Percentiles rank a stretch among this genome's conserved stretches.
These are phyloP conservation scores for Trigoniulus corallinus DNA, from an alignment of 1,140 invertebrate genomes.

Conservation along the genomic window DNA sequence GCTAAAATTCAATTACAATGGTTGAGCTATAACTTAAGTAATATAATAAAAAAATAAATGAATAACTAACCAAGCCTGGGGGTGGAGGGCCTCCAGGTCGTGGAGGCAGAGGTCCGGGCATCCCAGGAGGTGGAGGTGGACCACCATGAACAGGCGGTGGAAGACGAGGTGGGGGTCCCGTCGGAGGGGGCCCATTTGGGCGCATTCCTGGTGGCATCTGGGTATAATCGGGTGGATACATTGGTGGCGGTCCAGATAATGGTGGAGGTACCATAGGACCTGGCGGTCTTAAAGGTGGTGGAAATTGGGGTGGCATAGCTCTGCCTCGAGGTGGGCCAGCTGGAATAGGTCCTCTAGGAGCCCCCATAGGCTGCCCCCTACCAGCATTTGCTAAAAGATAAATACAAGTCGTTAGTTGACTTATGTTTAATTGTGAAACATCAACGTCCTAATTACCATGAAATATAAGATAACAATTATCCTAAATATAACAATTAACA, in stretches of 20 bases:
- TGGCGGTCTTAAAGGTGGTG: not conserved
- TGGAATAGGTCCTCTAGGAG: not conserved
- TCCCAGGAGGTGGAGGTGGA: conserved; percentile 32
- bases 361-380: not conserved
- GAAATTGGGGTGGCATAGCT: conserved; percentile 3
- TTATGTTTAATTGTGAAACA: too few species aligned
- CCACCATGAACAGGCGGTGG: conserved; percentile 33
- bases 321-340: not conserved
- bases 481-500: not conserved
- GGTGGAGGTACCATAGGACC: conserved; percentile 7
- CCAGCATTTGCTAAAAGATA: not conserved
- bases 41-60: not conserved
- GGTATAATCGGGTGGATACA: conserved; percentile 4
- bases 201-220: conserved; percentile 40
- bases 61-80: conserved; percentile 23
- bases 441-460: too few species aligned
- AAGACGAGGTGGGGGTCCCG: conserved; percentile 38
- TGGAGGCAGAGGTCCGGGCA: conserved; percentile 33
- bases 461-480: too few species aligned
- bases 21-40: too few species aligned
- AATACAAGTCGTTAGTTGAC: not conserved
- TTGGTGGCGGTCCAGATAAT: not conserved
- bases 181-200: conserved; percentile 26
- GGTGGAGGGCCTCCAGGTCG: conserved; percentile 28
- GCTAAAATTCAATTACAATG: conserved; percentile 1